Conservation (phyloP, 2,797 vertebrate genomes). For the Fundulus diaphanus region DNA sequence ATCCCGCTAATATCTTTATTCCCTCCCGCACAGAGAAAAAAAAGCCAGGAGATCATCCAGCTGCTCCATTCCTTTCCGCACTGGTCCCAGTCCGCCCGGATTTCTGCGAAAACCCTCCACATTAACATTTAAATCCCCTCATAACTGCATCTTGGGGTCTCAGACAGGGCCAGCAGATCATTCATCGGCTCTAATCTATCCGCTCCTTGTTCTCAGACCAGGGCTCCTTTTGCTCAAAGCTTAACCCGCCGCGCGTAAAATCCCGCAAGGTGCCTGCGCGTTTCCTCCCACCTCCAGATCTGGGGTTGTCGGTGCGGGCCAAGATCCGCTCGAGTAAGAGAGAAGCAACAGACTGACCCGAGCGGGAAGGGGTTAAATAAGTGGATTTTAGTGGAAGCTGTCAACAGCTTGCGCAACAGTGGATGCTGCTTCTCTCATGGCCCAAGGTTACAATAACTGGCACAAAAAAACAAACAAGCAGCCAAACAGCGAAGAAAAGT, state of each 20-base stretch:
- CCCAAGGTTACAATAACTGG: constrained; percentile 60
- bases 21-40: constrained; percentile 40
- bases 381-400: constrained; percentile 32
- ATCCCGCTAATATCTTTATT: constrained; percentile 68
- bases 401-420: constrained; percentile 51
- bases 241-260: constrained; percentile 58
- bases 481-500: constrained; percentile 34
- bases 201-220: constrained; percentile 70
- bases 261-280: constrained; percentile 71
- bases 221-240: constrained; percentile 65
- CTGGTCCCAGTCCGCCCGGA: constrained; percentile 35
- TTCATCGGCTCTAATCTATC: constrained; percentile 77
- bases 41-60: constrained; percentile 61
- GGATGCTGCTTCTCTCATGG: constrained; percentile 34
- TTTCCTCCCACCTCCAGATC: constrained; percentile 42
- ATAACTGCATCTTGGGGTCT: constrained; percentile 70
- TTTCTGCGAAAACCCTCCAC: constrained; percentile 60
- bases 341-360: constrained; percentile 5
- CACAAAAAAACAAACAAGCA: neutral
- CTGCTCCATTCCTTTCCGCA: constrained; percentile 47
- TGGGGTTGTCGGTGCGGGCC: constrained; percentile 55
- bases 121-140: constrained; percentile 76
- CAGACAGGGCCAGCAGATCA: constrained; percentile 72
- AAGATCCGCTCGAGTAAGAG: neutral
- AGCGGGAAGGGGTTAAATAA: constrained; percentile 15